phyloP scores from a whole-genome alignment of 2,113 vertebrate species.

The Ginglymostoma cirratum region DNA sequence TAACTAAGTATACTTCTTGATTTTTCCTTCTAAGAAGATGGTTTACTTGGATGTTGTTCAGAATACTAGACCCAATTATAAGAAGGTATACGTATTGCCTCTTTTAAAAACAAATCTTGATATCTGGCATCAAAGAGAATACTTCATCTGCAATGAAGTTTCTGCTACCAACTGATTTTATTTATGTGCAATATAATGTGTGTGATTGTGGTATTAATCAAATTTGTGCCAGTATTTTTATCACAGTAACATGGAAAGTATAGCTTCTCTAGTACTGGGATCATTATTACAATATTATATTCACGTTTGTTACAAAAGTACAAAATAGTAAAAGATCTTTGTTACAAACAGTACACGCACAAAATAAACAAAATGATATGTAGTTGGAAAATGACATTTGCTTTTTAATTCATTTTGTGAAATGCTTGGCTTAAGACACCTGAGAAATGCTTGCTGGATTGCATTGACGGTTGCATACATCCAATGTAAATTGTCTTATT shows the following conservation, averaged over 20 bases:
- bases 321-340: conserved; percentile 22
- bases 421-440: not conserved
- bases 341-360: not conserved
- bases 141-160: conserved; percentile 15
- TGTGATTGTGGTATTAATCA: conserved; percentile 24
- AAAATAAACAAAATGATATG: conserved; percentile 23
- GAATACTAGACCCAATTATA: not conserved
- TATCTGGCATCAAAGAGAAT: conserved; percentile 14
- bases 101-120: not conserved
- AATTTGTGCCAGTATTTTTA: conserved; percentile 35
- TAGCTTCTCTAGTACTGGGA: conserved; percentile 7
- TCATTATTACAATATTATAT: not conserved
- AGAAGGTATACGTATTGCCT: not conserved
- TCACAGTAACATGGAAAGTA: not conserved
- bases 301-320: conserved; percentile 14
- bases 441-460: not conserved
- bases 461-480: not conserved
- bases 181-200: conserved; percentile 32
- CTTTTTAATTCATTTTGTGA: conserved; percentile 27
- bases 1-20: not conserved
- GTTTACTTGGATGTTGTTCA: conserved; percentile 13
- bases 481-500: not conserved
- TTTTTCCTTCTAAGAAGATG: conserved; percentile 6
- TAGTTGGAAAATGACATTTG: not conserved
- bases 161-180: conserved; percentile 20